These are phyloP conservation scores for Caradrina clavipalpis DNA, from an alignment of 2,888 invertebrate species.

Conservation along the genomic window DNA sequence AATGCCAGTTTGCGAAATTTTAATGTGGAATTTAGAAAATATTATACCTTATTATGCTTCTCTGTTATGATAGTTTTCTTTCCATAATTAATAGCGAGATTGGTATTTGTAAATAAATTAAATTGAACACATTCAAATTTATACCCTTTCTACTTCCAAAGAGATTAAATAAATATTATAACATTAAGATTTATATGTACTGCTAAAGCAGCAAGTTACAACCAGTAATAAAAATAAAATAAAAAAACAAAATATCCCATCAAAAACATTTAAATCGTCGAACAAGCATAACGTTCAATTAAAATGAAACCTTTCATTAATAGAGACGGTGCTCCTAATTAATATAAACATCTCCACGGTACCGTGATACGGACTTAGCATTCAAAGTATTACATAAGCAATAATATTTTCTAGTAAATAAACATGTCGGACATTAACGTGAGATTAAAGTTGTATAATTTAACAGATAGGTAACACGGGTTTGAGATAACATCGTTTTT, in stretches of 20 bases:
- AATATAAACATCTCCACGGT: conserved; percentile 35
- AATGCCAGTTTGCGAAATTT: too few species aligned
- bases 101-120: too few species aligned
- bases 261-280: conserved; percentile 5
- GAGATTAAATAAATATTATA: neutral
- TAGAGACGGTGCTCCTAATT: conserved; percentile 40
- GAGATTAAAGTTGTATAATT: conserved; percentile 63
- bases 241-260: neutral
- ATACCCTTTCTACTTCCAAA: too few species aligned
- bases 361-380: conserved; percentile 22
- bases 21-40: too few species aligned
- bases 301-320: conserved; percentile 33
- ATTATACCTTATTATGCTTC: too few species aligned
- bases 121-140: too few species aligned
- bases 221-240: conserved; percentile 8
- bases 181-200: neutral
- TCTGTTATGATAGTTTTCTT: too few species aligned
- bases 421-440: conserved; percentile 50
- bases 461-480: conserved; percentile 66
- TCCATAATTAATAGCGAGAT: too few species aligned
- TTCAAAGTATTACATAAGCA: conserved; percentile 43
- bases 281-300: conserved; percentile 29
- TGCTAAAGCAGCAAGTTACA: neutral
- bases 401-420: conserved; percentile 54
- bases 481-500: conserved; percentile 68